Conservation (phyloP, 2,113 vertebrate genomes). For the Pipa parva region DNA sequence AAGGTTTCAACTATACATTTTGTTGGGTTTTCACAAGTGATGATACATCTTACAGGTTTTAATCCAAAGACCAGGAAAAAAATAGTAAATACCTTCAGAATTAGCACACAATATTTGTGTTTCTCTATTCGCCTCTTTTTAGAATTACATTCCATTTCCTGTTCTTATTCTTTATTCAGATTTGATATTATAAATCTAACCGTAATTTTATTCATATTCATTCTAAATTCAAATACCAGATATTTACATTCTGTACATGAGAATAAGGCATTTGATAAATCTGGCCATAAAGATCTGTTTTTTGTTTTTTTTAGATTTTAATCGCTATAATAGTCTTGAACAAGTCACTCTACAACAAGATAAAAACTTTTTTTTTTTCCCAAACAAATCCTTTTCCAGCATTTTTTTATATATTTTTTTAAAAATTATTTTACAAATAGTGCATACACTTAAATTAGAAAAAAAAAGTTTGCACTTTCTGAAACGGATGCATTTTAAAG, state of each 20-base stretch:
- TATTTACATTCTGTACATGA: constrained; percentile 48
- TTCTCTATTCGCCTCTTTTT: no score
- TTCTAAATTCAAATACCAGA: constrained; percentile 1
- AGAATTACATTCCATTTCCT: background rate
- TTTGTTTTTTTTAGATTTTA: constrained; percentile 58
- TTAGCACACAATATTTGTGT: constrained; percentile 42
- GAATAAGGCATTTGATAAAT: constrained; percentile 73
- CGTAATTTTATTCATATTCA: constrained; percentile 1
- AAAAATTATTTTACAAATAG: constrained; percentile 54
- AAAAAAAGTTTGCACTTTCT: constrained; percentile 62
- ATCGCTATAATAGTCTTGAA: constrained; percentile 54
- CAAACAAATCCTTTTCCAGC: constrained; percentile 40
- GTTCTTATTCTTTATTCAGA: background rate
- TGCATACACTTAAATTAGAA: constrained; percentile 56
- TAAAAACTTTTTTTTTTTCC: background rate
- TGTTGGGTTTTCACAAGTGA: constrained; percentile 65
- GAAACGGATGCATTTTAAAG: constrained; percentile 54
- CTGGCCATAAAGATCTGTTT: constrained; percentile 67
- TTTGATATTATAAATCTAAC: background rate
- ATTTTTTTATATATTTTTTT: constrained; percentile 22
- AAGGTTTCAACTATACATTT: constrained; percentile 77
- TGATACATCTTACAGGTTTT: constrained; percentile 85
- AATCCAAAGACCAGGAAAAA: constrained; percentile 78
- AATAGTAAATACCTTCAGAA: constrained; percentile 73
- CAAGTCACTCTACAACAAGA: constrained; percentile 23